A percentile compares a stretch with the other conserved stretches of the same genome.
These are phyloP conservation scores for Microctonus aethiopoides DNA, from an alignment of 2,888 invertebrate species.

Conservation along the genomic window DNA sequence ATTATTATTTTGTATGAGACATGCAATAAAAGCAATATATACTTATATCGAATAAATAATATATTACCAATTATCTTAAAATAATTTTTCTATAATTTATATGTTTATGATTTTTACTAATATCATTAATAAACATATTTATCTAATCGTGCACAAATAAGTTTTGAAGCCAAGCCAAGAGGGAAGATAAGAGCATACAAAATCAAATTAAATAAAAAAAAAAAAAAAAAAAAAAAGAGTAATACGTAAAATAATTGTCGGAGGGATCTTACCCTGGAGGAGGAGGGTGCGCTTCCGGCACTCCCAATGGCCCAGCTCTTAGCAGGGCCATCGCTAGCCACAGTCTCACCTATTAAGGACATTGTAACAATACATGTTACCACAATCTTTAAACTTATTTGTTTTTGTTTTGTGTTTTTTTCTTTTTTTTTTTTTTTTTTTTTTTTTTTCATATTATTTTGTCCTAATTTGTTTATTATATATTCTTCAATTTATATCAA, in stretches of 20 bases:
- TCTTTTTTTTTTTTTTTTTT: constrained; percentile 25
- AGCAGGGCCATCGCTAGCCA: constrained; percentile 67
- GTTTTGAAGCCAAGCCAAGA: constrained; percentile 63
- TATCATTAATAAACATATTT: constrained; percentile 10
- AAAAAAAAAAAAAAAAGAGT: constrained; percentile 32
- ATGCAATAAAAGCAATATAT: constrained; percentile 39
- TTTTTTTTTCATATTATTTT: no score
- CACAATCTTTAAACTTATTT: constrained; percentile 52
- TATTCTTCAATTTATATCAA: neutral
- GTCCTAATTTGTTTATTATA: no score
- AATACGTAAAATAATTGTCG: constrained; percentile 62
- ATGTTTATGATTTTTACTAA: constrained; percentile 39
- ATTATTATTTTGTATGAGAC: constrained; percentile 35
- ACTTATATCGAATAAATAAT: neutral
- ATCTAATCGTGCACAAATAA: constrained; percentile 48
- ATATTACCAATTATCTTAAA: constrained; percentile 10
- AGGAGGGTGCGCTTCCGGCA: constrained; percentile 68
- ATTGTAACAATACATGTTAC: constrained; percentile 66
- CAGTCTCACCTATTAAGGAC: constrained; percentile 67
- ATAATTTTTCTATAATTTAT: constrained; percentile 45
- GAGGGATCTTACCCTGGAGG: constrained; percentile 74
- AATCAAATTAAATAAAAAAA: constrained; percentile 50
- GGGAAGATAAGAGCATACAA: constrained; percentile 64
- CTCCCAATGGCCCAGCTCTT: constrained; percentile 68
- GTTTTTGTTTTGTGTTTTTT: constrained; percentile 30